Base-by-base conservation (phyloP, 1,140 invertebrate genomes). In the Procambarus clarkii region DNA sequence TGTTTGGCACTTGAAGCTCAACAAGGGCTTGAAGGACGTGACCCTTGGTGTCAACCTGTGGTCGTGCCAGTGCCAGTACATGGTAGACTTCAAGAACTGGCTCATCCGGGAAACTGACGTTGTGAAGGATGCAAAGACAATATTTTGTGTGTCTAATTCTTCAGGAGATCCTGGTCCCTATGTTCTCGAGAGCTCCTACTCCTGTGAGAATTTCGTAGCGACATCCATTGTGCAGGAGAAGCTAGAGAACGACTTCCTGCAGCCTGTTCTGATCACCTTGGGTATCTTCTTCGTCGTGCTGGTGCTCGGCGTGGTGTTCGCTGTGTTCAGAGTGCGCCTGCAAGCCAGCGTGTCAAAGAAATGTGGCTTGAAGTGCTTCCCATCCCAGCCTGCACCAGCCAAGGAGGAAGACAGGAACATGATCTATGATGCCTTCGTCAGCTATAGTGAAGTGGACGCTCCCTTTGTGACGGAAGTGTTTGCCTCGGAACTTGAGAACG, bases 361-460 rank as follows among this genome's bases (percentile, higher is more conserved):
- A 93, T 91, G 94, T 74, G 93, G 93, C 76, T 91, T 93, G 15
- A 93, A 93, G 50, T 94, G 93, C 86, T 94, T 97, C 88, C 96
- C 98, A 0, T 95, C 97, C 44, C 95, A 98, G 54, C 97, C 97
- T 92, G 95, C 95, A 95, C 94, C 93, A 76, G 82, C 60, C 86
- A 93, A 69, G 54, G 89, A 92, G 95, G 96, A 91, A 64, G 92
- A 92, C 24, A 82, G 74, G 79, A 80, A 92, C 93, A 69, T 93
- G 93, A 95, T 98, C 15, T 99, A 98, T 94, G 98, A 99, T 94
- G 98, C 97, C 64, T 98, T 98, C 94, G 96, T 99, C 4, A 97
- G 98, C 91, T 98, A 99, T 95, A 98, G 97, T 91, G 97, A 97
- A 34, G 98, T 98, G 94, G 98, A 99, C 94, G 97, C 98, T 93